Base-by-base conservation (phyloP, 2,888 invertebrate genomes). In the Galeopsomyia nigrocyanea region DNA sequence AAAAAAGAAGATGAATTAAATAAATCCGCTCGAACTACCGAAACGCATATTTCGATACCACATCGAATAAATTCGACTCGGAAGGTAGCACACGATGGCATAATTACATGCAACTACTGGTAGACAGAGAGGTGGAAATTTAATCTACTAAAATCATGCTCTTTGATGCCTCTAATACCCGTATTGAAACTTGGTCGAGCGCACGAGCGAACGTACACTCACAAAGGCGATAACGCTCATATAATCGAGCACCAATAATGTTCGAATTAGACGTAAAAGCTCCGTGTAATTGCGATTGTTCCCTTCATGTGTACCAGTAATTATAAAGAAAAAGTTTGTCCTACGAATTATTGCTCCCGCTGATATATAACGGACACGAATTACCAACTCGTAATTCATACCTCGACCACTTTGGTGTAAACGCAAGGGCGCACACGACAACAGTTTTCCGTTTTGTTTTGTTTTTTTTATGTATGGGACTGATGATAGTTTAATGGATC, bases 251-350 rank as follows among this genome's bases (percentile, higher is more conserved):
- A 31, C 3, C 60, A 71, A 65, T 66, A 71, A 61, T 49, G 21
- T 65, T 31, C 56, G 61, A 61, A 71, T 71, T 66, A 71, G 21
- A 31, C 49, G 46, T 65, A 53, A 65, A 53, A 70, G 70, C 64
- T 53, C n/a, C 21, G 26, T 47, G 26, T n/a, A 21, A 46, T 46
- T 47, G 64, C 17, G n/a, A 55, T 39, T 50, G 50, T 50, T 3
- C 19, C 17, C 47, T 19, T 62, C 55, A n/a, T n/a, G n/a, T 62
- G 56, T 62, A 19, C 19, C n/a, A n/a, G n/a, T 49, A 62, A 68
- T 68, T 62, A 31, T 57, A 26, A 39, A 46, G 60, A 61, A 61
- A n/a, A 61, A 61, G 61, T 61, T 39, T 47, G 19, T 46, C 6
- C 5, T 46, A 53, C 60, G 55, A 57, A 57, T 57, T 47, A n/a